Conservation (phyloP, 53 echinoderm and acorn worm genomes). For the Crossaster papposus region DNA sequence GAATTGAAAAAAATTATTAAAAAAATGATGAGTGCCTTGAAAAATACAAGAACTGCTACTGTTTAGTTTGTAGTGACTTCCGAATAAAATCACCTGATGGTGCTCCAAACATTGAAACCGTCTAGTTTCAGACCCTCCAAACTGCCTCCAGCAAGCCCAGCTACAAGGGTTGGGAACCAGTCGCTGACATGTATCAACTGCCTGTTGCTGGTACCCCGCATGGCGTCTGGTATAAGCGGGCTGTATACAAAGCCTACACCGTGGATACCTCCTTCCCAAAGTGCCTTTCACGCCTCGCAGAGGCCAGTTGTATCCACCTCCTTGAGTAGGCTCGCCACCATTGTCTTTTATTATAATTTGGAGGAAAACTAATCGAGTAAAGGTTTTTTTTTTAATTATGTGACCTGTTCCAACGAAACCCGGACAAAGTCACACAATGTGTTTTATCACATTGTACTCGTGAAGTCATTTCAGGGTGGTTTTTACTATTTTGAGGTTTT, state of each 20-base stretch:
- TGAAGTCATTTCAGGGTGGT: too few species aligned
- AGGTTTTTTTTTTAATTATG: too few species aligned
- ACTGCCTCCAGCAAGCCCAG: constrained; percentile 77
- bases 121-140: constrained; percentile 65
- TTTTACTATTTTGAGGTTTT: too few species aligned
- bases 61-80: too few species aligned
- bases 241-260: constrained; percentile 55
- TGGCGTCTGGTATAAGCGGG: constrained; percentile 17
- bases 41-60: too few species aligned
- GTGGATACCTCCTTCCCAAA: constrained; percentile 62
- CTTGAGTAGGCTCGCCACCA: constrained; percentile 23
- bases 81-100: constrained; percentile 72
- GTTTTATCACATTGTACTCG: too few species aligned
- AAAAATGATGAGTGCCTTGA: too few species aligned
- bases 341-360: constrained; percentile 21
- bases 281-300: constrained; percentile 48
- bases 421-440: too few species aligned
- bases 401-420: too few species aligned
- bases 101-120: constrained; percentile 82
- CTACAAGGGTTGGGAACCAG: constrained; percentile 90
- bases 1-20: too few species aligned
- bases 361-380: too few species aligned
- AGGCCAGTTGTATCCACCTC: constrained; percentile 59
- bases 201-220: constrained; percentile 27
- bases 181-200: constrained; percentile 91